Percentiles rank a stretch among this genome's conserved stretches.
Conservation (phyloP, 30 jellyfish, hydroid and myxozoan genomes). For the Morbakka virulenta region DNA sequence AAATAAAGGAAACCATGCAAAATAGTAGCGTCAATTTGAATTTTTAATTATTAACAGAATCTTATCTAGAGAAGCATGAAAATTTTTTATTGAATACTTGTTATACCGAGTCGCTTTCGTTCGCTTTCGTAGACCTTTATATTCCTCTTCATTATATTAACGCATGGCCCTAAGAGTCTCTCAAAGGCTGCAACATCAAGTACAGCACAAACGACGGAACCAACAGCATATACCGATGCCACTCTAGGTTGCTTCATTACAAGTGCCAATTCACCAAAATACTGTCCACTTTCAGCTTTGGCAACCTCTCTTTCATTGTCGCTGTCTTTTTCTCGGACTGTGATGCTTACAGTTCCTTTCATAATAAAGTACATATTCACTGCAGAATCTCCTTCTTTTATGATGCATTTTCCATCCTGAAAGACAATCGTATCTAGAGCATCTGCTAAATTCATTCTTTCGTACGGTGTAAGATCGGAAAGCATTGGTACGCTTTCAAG, state of each 20-base stretch:
- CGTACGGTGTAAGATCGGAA: constrained; percentile 74
- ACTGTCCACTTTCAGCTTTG: constrained; percentile 68
- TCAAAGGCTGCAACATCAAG: constrained; percentile 92
- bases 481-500: constrained; percentile 82
- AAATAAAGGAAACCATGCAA: too few species aligned
- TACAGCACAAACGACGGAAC: constrained; percentile 68
- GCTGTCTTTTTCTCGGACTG: constrained; percentile 63
- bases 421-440: constrained; percentile 63
- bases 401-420: constrained; percentile 61
- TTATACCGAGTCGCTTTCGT: constrained; percentile 80
- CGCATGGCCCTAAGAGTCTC: constrained; percentile 95
- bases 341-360: constrained; percentile 81
- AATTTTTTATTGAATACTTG: constrained; percentile 49
- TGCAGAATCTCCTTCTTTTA: constrained; percentile 82
- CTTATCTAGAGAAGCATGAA: too few species aligned
- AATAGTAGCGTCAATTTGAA: too few species aligned
- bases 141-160: constrained; percentile 89
- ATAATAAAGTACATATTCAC: constrained; percentile 83
- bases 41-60: too few species aligned
- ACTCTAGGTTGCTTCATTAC: constrained; percentile 92
- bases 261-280: constrained; percentile 93
- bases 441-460: constrained; percentile 93
- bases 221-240: constrained; percentile 93
- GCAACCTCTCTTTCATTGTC: constrained; percentile 71
- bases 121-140: constrained; percentile 78